Conservation (phyloP, 1,140 invertebrate species). For the Diuraphis noxia region DNA sequence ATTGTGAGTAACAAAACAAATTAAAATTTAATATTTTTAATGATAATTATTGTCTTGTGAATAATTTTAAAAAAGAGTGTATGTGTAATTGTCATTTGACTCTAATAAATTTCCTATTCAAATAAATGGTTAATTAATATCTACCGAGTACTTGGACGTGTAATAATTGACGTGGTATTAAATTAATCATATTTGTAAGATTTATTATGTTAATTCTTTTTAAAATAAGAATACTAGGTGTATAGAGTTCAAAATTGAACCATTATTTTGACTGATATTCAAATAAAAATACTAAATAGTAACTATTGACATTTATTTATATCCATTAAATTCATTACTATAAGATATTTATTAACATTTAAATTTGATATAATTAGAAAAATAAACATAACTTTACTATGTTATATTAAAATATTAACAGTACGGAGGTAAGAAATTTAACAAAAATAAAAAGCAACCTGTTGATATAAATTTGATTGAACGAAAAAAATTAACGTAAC, state of each 20-base stretch:
- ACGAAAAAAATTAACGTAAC: too few species aligned
- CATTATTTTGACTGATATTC: background rate
- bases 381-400: background rate
- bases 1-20: background rate
- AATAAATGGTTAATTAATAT: constrained; percentile 2
- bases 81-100: background rate
- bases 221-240: background rate
- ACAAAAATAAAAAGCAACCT: too few species aligned
- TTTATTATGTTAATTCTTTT: background rate
- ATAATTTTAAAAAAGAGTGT: background rate
- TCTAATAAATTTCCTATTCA: constrained; percentile 11
- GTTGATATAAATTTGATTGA: too few species aligned
- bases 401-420: background rate
- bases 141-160: background rate
- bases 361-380: background rate
- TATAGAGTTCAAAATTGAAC: constrained; percentile 16
- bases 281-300: constrained; percentile 6
- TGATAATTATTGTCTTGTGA: background rate
- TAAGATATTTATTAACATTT: background rate
- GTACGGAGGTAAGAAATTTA: background rate
- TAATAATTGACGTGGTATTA: constrained; percentile 23
- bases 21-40: constrained; percentile 4
- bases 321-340: background rate
- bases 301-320: background rate
- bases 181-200: background rate